Percentiles rank a stretch among this genome's conserved stretches.
These are phyloP conservation scores for Bombyx mori DNA, from an alignment of 1,140 invertebrate species.

Conservation along the genomic window DNA sequence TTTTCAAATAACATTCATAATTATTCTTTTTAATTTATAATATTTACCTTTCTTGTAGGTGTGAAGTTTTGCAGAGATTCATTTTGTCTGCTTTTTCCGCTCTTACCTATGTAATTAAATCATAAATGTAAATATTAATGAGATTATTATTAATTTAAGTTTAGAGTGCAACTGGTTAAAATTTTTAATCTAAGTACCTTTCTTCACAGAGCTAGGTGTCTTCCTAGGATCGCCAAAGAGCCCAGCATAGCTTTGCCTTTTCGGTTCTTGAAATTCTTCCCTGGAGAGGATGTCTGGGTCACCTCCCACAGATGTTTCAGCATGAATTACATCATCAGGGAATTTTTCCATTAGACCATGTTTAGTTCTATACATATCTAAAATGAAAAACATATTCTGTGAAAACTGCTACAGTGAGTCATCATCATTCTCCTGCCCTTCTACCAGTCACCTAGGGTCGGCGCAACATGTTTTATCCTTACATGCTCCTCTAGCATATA, in stretches of 20 bases:
- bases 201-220: slow-evolving; percentile 39
- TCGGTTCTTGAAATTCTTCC: slow-evolving; percentile 74
- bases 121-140: slow-evolving; percentile 10
- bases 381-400: slow-evolving; percentile 11
- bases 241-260: slow-evolving; percentile 71
- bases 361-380: slow-evolving; percentile 71
- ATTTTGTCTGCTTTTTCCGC: slow-evolving; percentile 21
- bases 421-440: too few relatives aligned
- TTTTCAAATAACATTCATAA: neutral
- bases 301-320: slow-evolving; percentile 78
- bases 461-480: too few relatives aligned
- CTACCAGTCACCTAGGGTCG: too few relatives aligned
- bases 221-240: slow-evolving; percentile 71
- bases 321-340: slow-evolving; percentile 78
- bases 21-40: slow-evolving; percentile 5
- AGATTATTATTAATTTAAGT: neutral
- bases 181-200: slow-evolving; percentile 21
- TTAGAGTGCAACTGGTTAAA: neutral
- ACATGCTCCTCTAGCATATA: too few relatives aligned
- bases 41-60: slow-evolving; percentile 44
- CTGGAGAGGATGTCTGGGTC: slow-evolving; percentile 76
- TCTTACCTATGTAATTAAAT: slow-evolving; percentile 14
- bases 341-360: slow-evolving; percentile 81
- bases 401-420: too few relatives aligned
- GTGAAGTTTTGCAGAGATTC: slow-evolving; percentile 26